A percentile compares a stretch with the other conserved stretches of the same genome.
Conservation (phyloP, 2,113 vertebrate genomes). For the Mastomys natalensis region DNA sequence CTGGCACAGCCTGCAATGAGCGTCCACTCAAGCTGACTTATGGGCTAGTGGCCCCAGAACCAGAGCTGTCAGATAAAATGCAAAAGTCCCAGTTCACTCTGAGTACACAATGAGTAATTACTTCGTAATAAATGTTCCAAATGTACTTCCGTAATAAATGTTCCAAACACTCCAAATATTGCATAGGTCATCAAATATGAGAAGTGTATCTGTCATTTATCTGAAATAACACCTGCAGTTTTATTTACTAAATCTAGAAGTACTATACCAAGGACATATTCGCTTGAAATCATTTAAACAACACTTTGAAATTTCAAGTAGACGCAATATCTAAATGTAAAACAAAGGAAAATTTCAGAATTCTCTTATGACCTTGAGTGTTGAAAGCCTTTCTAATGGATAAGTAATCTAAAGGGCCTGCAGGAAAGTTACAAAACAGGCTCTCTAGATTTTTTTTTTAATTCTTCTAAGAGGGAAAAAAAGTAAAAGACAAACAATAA, state of each 20-base stretch:
- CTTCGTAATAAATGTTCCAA: not conserved
- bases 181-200: not conserved
- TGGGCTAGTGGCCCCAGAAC: not conserved
- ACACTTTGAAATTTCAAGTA: conserved; percentile 60
- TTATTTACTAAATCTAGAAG: conserved; percentile 15
- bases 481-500: not conserved
- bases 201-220: conserved; percentile 21
- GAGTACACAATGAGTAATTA: not conserved
- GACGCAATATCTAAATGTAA: conserved; percentile 50
- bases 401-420: conserved; percentile 36
- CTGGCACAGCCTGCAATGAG: not conserved
- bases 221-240: conserved; percentile 50
- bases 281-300: conserved; percentile 23
- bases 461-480: not conserved
- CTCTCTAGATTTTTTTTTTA: not conserved
- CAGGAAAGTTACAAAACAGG: not conserved
- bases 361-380: conserved; percentile 39
- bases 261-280: conserved; percentile 10
- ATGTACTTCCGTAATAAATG: not conserved
- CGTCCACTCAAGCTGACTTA: not conserved
- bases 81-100: not conserved
- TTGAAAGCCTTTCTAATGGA: conserved; percentile 38
- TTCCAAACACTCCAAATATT: not conserved
- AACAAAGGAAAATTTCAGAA: conserved; percentile 48
- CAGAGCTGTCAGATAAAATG: not conserved